These are phyloP conservation scores for Liodrosophila aerea DNA, from an alignment of 2,888 invertebrate genomes.

Conservation along the genomic window DNA sequence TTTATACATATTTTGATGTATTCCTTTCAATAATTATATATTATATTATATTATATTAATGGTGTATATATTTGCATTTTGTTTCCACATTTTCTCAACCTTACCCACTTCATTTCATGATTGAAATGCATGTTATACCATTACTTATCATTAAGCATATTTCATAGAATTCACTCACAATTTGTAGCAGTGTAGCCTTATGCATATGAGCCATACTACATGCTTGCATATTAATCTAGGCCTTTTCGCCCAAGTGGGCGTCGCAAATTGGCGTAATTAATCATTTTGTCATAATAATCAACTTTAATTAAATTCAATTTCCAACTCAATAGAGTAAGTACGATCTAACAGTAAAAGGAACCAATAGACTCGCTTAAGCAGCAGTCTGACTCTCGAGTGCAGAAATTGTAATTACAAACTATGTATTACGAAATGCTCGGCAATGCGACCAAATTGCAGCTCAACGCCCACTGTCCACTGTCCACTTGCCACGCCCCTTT, in stretches of 20 bases:
- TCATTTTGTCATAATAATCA: slow-evolving; percentile 74
- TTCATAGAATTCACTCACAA: no score
- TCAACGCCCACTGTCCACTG: neutral
- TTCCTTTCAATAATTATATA: no score
- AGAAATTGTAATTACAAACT: slow-evolving; percentile 20
- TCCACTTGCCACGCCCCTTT: neutral
- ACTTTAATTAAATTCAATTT: slow-evolving; percentile 74
- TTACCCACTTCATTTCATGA: no score
- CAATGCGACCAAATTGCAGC: slow-evolving; percentile 18
- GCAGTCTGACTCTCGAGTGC: no score
- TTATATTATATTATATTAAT: no score
- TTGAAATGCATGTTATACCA: no score
- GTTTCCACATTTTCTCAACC: no score
- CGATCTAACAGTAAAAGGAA: slow-evolving; percentile 6
- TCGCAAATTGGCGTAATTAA: slow-evolving; percentile 70
- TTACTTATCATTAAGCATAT: no score
- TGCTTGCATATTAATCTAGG: slow-evolving; percentile 20
- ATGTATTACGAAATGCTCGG: slow-evolving; percentile 41
- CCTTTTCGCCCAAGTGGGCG: slow-evolving; percentile 61
- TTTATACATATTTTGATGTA: no score
- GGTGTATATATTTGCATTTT: no score
- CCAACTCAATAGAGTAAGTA: slow-evolving; percentile 24
- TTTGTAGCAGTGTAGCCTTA: neutral
- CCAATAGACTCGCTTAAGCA: slow-evolving; percentile 11
- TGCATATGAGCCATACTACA: slow-evolving; percentile 4